Evolutionary conservation across 2,797 vertebrate species (phyloP).

Genomic region (Zalophus californianus): DNA sequence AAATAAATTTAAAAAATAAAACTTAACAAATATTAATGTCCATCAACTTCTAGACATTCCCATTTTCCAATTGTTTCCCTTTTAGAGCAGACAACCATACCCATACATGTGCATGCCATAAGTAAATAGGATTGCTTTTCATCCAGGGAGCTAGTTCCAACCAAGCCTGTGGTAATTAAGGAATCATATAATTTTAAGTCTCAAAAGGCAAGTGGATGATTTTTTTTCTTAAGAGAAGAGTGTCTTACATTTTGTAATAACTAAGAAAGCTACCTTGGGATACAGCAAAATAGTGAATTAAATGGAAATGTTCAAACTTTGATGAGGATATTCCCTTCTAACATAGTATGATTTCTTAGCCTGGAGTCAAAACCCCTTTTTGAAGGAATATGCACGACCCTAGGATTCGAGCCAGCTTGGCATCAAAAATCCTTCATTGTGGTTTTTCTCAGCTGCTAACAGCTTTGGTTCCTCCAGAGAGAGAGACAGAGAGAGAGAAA

Average conservation of each 20-base stretch:
- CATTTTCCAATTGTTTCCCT: not conserved
- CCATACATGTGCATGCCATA: not conserved
- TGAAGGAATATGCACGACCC: conserved; percentile 31
- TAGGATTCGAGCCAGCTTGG: conserved; percentile 55
- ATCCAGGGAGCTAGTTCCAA: not conserved
- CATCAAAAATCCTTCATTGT: conserved; percentile 46
- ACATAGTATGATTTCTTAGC: conserved; percentile 37
- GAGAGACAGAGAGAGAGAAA: not conserved
- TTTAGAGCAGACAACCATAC: not conserved
- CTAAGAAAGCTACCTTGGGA: conserved; percentile 8
- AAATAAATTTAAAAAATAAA: too few species aligned
- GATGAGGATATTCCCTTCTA: conserved; percentile 45
- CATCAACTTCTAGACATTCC: not conserved
- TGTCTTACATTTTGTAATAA: conserved; percentile 51
- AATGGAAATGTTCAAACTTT: conserved; percentile 67
- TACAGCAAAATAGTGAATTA: conserved; percentile 53
- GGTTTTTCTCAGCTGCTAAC: conserved; percentile 52
- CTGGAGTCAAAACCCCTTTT: conserved; percentile 60
- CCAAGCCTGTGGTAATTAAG: not conserved
- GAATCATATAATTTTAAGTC: conserved; percentile 53
- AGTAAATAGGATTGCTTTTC: not conserved
- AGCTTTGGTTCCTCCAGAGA: conserved; percentile 36
- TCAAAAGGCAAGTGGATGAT: conserved; percentile 50
- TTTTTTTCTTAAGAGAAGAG: not conserved
- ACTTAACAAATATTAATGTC: not conserved